phyloP scores from a whole-genome alignment of 2,888 invertebrate genomes.

The Dryadula phaetusa region DNA sequence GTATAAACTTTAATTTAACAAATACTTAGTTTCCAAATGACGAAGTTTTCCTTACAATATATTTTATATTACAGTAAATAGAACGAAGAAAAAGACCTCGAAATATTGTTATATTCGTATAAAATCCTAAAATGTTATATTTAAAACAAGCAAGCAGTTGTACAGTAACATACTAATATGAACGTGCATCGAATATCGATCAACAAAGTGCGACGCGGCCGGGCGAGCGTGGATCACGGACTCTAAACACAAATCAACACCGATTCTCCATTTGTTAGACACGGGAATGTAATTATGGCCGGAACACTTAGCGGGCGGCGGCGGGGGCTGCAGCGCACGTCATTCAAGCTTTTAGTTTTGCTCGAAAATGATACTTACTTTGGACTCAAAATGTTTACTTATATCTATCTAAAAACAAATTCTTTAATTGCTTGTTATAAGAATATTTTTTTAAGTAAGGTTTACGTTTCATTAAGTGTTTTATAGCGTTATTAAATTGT shows the following conservation, averaged over 20 bases:
- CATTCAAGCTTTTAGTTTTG: conserved; percentile 80
- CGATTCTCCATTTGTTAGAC: conserved; percentile 86
- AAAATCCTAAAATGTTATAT: not conserved
- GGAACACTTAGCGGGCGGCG: conserved; percentile 69
- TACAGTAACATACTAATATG: conserved; percentile 16
- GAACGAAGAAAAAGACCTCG: not conserved
- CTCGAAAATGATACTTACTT: conserved; percentile 79
- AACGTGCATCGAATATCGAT: conserved; percentile 37
- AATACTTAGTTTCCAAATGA: not conserved
- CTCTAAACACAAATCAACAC: conserved; percentile 85
- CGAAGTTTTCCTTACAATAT: not conserved
- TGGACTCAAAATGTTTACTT: conserved; percentile 59
- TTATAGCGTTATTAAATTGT: not conserved
- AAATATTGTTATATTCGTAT: not conserved
- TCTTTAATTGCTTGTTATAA: conserved; percentile 33
- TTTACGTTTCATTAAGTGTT: conserved; percentile 7
- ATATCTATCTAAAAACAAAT: conserved; percentile 50
- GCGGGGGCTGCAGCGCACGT: conserved; percentile 59
- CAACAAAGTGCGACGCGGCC: conserved; percentile 41
- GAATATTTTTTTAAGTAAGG: not conserved
- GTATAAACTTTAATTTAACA: conserved; percentile 49
- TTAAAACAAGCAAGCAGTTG: not conserved
- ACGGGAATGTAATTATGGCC: conserved; percentile 85
- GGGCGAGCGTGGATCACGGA: conserved; percentile 66
- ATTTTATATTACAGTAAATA: too few species aligned